Conservation (phyloP, 2,797 vertebrate species). For the Heliangelus exortis region DNA sequence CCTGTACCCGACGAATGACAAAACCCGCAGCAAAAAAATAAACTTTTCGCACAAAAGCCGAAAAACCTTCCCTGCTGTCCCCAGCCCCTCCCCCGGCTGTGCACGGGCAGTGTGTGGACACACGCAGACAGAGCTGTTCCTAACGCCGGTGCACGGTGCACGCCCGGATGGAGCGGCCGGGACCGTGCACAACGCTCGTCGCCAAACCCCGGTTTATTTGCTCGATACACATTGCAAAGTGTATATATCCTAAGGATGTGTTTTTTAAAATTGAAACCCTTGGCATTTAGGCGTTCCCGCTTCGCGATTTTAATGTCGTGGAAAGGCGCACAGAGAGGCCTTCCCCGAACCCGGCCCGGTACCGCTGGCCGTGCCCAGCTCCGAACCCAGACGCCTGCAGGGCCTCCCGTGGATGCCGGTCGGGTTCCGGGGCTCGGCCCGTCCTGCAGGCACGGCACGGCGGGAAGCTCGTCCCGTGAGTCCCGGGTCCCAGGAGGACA, state of each 20-base stretch:
- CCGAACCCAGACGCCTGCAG: not conserved
- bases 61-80: not conserved
- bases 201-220: accelerated
- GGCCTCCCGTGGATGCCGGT: not conserved
- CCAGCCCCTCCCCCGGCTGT: not conserved
- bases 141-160: not conserved
- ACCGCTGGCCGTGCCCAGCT: not conserved
- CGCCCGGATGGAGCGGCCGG: not conserved
- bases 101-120: not conserved
- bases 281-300: accelerated
- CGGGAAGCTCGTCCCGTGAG: not conserved
- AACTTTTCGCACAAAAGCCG: not conserved
- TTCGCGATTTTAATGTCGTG: not conserved
- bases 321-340: not conserved
- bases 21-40: not conserved
- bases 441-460: not conserved
- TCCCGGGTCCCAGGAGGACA: not conserved
- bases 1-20: not conserved
- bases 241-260: accelerated
- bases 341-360: not conserved
- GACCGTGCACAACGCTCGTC: no score
- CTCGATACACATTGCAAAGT: no score
- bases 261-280: not conserved
- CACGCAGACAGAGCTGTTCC: not conserved
- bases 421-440: not conserved